Conservation (phyloP, 2,113 vertebrate species). For the Sciurus niger region DNA sequence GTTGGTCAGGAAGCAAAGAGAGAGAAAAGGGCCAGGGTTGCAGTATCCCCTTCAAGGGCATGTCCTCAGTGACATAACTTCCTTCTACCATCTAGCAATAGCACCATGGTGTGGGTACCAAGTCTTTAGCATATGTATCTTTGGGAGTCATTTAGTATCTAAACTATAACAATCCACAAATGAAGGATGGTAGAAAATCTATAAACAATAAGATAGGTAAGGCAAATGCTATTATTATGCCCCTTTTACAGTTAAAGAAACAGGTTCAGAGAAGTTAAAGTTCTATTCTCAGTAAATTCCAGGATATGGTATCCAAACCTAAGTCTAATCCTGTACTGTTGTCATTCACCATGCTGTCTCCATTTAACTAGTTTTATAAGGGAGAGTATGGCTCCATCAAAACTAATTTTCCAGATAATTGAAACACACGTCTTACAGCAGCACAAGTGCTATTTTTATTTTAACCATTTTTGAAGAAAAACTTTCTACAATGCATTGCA, state of each 20-base stretch:
- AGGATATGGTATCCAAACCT: neutral
- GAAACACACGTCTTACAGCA: slow-evolving; percentile 65
- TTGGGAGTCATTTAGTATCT: neutral
- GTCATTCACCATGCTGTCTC: neutral
- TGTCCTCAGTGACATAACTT: neutral
- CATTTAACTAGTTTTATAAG: slow-evolving; percentile 58
- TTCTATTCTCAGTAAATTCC: neutral
- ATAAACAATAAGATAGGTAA: neutral
- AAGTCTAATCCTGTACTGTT: slow-evolving; percentile 38
- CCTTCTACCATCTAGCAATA: neutral
- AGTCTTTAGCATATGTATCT: neutral
- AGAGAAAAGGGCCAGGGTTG: neutral
- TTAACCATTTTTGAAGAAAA: slow-evolving; percentile 75
- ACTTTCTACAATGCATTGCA: slow-evolving; percentile 62
- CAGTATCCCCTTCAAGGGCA: neutral
- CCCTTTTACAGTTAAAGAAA: slow-evolving; percentile 50
- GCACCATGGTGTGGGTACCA: neutral
- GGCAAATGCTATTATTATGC: neutral
- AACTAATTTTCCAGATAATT: slow-evolving; percentile 78
- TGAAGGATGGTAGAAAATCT: neutral
- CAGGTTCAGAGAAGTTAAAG: neutral
- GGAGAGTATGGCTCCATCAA: neutral
- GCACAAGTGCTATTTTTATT: slow-evolving; percentile 74
- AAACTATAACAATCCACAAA: neutral
- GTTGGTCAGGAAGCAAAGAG: neutral